Base-by-base conservation (phyloP, 1,140 invertebrate genomes). In the Trichomalopsis sarcophagae region DNA sequence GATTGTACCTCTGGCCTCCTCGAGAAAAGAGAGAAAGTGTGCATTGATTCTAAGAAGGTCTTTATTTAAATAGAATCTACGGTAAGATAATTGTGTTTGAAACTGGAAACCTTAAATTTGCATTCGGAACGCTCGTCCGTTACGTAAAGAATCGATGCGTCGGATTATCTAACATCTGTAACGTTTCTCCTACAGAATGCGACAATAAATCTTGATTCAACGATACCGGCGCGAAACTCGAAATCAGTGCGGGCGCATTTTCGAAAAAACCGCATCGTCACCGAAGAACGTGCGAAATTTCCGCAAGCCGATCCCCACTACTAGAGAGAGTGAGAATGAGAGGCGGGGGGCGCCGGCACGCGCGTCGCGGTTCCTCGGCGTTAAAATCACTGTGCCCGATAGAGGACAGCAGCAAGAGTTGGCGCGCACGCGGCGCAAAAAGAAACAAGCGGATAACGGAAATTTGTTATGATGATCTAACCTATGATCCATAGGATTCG, bases 401-500 rank as follows among this genome's bases (percentile, higher is more conserved):
- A 33, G 30, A 75, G 33, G 7, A 33, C 68, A 71, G 27, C 27
- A 27, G 27, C 1, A 1, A 27, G 7, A 33, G 68, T 55, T 23
- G 21, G 21, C 68, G 33, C 62, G 44, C 5, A 13, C 40, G 50
- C 44, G 17, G 21, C 21, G 27, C 27, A 27, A 27, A 73, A 66
- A 23, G 13, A 68, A 80, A 84, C 81, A 82, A 87, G 86, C 75
- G 77, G 81, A 47, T 21, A 50, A 23, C 47, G 55, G 55, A 62
- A 62, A 62, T n/a, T 23, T 17, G 69, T 33, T 83, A 88, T 76
- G 88, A 81, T 33, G 77, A 88, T 89, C 92, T 92, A 90, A 93
- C 92, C 91, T 93, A 93, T 91, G 90, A 92, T 92, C 91, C 92
- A 91, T 92, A 91, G 91, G 23, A 90, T 86, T 84, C 27, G 78